Conservation (phyloP, 1,140 invertebrate species). For the Aphelenchoides besseyi region DNA sequence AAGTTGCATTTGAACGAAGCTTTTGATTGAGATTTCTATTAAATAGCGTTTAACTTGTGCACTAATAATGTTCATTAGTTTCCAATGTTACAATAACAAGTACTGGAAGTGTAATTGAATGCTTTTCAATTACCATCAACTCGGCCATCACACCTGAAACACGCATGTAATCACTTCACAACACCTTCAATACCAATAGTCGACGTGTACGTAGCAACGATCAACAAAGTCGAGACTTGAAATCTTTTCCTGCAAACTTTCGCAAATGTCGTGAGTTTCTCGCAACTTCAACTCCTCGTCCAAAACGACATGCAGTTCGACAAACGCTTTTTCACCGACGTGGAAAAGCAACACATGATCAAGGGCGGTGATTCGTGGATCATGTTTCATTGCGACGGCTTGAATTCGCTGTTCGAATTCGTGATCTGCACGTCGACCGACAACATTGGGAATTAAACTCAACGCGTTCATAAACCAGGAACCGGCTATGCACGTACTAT, state of each 20-base stretch:
- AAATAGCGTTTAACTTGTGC: no score
- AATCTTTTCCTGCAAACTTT: constrained; percentile 40
- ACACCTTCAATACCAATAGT: no score
- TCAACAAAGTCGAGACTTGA: constrained; percentile 47
- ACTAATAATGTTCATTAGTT: no score
- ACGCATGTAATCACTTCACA: no score
- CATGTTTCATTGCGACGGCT: constrained; percentile 41
- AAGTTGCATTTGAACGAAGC: no score
- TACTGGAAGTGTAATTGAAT: no score
- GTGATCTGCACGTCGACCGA: constrained; percentile 44
- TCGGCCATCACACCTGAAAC: not conserved
- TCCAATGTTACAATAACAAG: no score
- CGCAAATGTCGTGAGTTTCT: constrained; percentile 43
- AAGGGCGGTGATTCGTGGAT: constrained; percentile 36
- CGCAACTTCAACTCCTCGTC: constrained; percentile 41
- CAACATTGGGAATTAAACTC: constrained; percentile 41
- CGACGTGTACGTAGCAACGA: not conserved
- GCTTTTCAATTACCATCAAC: not conserved
- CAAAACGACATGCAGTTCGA: constrained; percentile 50
- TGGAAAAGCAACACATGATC: constrained; percentile 49
- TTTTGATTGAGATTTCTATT: no score
- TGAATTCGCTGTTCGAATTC: constrained; percentile 43
- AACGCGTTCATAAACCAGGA: constrained; percentile 52
- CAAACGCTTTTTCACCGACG: constrained; percentile 46
- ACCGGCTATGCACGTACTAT: constrained; percentile 42